These are phyloP conservation scores for Vanessa atalanta DNA, from an alignment of 1,140 invertebrate genomes.

Conservation along the genomic window DNA sequence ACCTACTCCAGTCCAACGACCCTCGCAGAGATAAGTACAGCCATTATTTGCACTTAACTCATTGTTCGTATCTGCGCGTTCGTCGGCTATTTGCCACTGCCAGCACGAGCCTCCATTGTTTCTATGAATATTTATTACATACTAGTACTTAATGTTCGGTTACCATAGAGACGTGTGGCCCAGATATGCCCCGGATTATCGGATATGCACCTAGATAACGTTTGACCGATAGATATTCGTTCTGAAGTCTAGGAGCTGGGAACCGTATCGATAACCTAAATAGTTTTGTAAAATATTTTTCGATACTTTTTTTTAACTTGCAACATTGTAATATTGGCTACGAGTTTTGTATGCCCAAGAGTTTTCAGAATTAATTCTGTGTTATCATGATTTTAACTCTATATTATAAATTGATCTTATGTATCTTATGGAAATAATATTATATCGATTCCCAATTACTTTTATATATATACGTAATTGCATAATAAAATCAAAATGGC, in stretches of 20 bases:
- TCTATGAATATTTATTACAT: constrained; percentile 33
- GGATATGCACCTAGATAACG: neutral
- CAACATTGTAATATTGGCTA: no score
- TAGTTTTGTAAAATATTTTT: neutral
- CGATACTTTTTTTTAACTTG: no score
- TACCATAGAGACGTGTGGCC: neutral
- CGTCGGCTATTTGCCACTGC: constrained; percentile 31
- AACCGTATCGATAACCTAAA: neutral
- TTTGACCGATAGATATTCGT: neutral
- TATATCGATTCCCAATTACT: no score
- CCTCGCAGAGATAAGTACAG: constrained; percentile 46
- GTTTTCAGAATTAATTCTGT: no score
- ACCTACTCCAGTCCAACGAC: constrained; percentile 23
- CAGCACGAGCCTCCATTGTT: constrained; percentile 21
- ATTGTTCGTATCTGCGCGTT: constrained; percentile 44
- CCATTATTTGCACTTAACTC: constrained; percentile 63
- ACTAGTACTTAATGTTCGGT: constrained; percentile 10
- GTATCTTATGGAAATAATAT: no score
- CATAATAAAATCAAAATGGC: no score
- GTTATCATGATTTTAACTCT: no score
- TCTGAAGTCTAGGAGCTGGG: neutral
- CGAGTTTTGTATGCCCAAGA: no score
- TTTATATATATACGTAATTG: no score
- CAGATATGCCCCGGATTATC: neutral
- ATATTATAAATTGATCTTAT: no score